Percentiles rank a stretch among this genome's conserved stretches.
Evolutionary conservation across 2,797 vertebrate genomes (phyloP).

Genomic region (Xiphorhynchus erythropygius): DNA sequence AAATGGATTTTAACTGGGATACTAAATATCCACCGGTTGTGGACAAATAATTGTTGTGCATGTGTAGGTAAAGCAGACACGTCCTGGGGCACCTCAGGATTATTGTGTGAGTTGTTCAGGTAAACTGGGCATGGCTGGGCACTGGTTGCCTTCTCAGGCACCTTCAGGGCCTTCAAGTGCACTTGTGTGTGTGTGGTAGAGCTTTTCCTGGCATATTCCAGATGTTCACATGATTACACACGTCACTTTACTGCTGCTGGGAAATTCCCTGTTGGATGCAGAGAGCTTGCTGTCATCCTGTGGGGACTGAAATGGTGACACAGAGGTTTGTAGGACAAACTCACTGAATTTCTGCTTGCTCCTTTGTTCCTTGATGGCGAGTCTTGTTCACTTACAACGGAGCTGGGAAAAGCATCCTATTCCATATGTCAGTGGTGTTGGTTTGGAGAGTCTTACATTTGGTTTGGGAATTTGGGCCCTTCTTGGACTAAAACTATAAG

Average conservation of each 20-base stretch:
- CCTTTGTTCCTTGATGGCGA: not conserved
- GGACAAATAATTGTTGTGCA: not conserved
- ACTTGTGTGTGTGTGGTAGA: rapidly evolving
- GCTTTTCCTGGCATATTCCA: not conserved
- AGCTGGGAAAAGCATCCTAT: not conserved
- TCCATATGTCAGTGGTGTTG: not conserved
- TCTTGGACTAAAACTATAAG: not conserved
- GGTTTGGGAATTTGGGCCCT: not conserved
- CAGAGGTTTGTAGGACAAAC: not conserved
- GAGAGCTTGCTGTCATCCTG: not conserved
- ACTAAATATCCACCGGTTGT: not conserved
- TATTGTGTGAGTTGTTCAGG: not conserved
- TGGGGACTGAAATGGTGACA: not conserved
- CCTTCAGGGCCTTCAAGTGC: not conserved
- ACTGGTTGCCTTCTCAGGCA: not conserved
- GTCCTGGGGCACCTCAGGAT: not conserved
- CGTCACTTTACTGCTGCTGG: not conserved
- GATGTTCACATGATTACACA: rapidly evolving
- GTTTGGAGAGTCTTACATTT: rapidly evolving
- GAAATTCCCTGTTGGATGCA: not conserved
- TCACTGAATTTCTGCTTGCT: not conserved
- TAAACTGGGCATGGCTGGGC: not conserved
- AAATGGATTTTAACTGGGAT: not conserved
- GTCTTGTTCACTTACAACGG: not conserved
- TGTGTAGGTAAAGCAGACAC: not conserved